Percentiles rank a stretch among this genome's conserved stretches.
Evolutionary conservation across 2,888 invertebrate species (phyloP).

Genomic region (Anorthoa munda): DNA sequence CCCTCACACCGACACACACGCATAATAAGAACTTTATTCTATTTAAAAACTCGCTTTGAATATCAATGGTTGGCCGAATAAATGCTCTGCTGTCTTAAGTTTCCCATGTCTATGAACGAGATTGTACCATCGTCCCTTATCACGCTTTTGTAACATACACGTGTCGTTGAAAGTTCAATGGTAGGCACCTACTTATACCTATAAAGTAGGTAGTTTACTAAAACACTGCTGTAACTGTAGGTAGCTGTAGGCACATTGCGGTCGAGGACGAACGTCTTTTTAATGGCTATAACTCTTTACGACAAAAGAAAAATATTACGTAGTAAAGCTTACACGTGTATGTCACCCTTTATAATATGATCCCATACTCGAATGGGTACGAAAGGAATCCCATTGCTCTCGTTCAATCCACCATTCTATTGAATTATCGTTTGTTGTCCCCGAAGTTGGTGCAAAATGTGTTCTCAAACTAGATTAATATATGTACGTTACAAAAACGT

Average conservation of each 20-base stretch:
- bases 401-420: slow-evolving; percentile 58
- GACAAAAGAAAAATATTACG: slow-evolving; percentile 66
- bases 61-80: slow-evolving; percentile 72
- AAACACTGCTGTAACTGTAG: not conserved
- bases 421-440: slow-evolving; percentile 66
- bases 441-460: slow-evolving; percentile 62
- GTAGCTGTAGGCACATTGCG: slow-evolving; percentile 30
- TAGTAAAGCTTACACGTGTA: slow-evolving; percentile 65
- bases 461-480: slow-evolving; percentile 58
- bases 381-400: slow-evolving; percentile 64
- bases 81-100: slow-evolving; percentile 63
- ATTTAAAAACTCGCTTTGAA: slow-evolving; percentile 78
- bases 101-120: not conserved
- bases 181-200: not conserved
- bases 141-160: slow-evolving; percentile 30
- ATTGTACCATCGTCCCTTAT: slow-evolving; percentile 16
- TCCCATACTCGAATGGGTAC: slow-evolving; percentile 62
- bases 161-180: slow-evolving; percentile 14
- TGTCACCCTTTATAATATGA: slow-evolving; percentile 62
- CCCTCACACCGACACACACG: slow-evolving; percentile 65
- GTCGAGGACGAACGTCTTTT: slow-evolving; percentile 50
- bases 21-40: slow-evolving; percentile 73
- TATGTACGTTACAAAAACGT: slow-evolving; percentile 23
- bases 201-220: not conserved
- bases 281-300: slow-evolving; percentile 64